Evolutionary conservation across 2,113 vertebrate genomes (phyloP), one percentile per base, ranked within the genome.

Genomic region (Trogon melanurus): DNA sequence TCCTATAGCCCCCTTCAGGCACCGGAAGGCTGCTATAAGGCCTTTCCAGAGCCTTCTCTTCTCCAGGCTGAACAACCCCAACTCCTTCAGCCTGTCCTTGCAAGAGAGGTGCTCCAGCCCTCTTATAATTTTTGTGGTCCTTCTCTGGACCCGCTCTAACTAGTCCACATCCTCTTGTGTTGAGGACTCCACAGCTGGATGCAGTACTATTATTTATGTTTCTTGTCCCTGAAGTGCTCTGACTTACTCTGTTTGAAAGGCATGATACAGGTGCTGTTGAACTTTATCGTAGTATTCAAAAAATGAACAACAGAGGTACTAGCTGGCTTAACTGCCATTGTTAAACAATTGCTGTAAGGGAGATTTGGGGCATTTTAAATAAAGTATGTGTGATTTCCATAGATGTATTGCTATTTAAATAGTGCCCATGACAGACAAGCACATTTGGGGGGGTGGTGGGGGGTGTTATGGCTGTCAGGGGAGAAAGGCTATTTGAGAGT

Each of bases 331-430:
- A 65, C 84, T 79, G 65, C 4, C 50, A 79, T 19, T 51, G 29
- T 75, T 75, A 90, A 92, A 65, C 50, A 16, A 66, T 79, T 4
- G 23, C 84, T 0, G 0, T 27, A 61, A 94, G 94, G 6, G 4
- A 86, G 32, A 54, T 93, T 38, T 70, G 41, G 64, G 65, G 13
- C 66, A n/a, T 86, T 91, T 84, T 47, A 64, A 96, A 91, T 93
- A 90, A 96, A 90, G 36, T 41, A 58, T 73, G 13, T 47, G 26
- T 74, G 47, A 92, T 96, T 96, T 95, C 56, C 62, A 74, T 16
- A 88, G 47, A 75, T 56, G 19, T 32, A 51, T 45, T 71, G 51
- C 41, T 93, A 74, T 91, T 87, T 89, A 91, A 96, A 76, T 53
- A 87, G 21, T 50, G 45, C 36, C 65, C 73, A 16, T 87, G 69